Base-by-base conservation (phyloP, 2,797 vertebrate genomes). In the Sebastes dallii region DNA sequence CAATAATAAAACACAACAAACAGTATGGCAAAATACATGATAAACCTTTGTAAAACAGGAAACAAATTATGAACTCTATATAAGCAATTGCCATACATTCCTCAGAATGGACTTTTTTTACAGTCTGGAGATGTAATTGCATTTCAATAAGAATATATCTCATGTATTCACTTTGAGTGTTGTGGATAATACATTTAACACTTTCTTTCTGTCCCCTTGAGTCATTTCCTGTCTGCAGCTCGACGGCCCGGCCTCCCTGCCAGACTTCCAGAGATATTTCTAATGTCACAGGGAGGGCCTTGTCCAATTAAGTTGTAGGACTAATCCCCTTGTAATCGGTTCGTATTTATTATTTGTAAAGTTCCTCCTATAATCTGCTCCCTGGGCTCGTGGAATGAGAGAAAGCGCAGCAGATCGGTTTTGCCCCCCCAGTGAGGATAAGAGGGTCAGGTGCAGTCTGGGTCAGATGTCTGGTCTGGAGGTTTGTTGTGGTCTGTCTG, bases 271-370 rank as follows among this genome's bases (percentile, higher is more conserved):
- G 59, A 56, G 54, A 88, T 68, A 52, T 78, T 56, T 66, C 30
- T 64, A 36, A 71, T 71, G 66, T 78, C 64, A 66, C 61, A 75
- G 62, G 18, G 62, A 72, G 52, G 65, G n/a, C 60, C 72, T 75
- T 86, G 79, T 80, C 62, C 34, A 52, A 58, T 52, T 84, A 72
- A 76, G 83, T 91, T 89, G 87, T 73, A 76, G 86, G 65, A 88
- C 84, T 92, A 92, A 95, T 92, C 87, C 82, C 66, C 68, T 78
- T 86, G 87, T 94, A 91, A 92, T 93, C 88, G 67, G 84, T 90
- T 82, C 87, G 74, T 78, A 80, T 90, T 85, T 82, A 87, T 88
- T 78, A 86, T 90, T 89, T 87, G 73, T 89, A 72, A 86, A 85
- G 84, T 87, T 86, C 80, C 64, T 86, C 46, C 68, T 42, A 24